Base-by-base conservation (phyloP, 1,140 invertebrate species). In the Medauroidea extradentata region DNA sequence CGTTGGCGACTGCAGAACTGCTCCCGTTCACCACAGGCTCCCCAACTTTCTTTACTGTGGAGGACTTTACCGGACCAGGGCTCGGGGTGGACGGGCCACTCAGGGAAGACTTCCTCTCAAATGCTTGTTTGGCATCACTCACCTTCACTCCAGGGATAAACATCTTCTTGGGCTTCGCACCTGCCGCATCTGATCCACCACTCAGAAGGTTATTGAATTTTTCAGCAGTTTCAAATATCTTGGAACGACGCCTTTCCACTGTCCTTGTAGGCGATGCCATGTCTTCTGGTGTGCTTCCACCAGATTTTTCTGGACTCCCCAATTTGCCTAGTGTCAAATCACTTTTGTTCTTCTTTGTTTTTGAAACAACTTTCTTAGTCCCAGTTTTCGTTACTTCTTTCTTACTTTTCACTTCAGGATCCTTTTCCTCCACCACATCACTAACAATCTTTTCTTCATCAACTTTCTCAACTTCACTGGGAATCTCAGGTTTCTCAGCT, bases 101-200 rank as follows among this genome's bases (percentile, higher is more conserved):
- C 44, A 49, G 81, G 80, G 86, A 34, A 84, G 78, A 63, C 82
- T 89, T 24, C 83, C 88, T 75, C 87, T 93, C 90, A 71, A 91
- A 93, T 64, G 89, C 89, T 63, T 88, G 85, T 65, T 91, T 91
- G 53, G 88, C 89, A 68, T 87, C 90, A 55, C 86, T 87, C 2
- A 92, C 90, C 69, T 88, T 90, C 13, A 90, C 88, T 24, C 85
- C 89, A 14, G 89, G 86, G 68, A 91, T 86, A 61, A 88, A 83
- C 27, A 89, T 80, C 68, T 91, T 91, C 69, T 90, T 91, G 14
- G 86, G 85, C 70, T 90, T 90, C 27, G 86, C 67, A 25, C 48
- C 44, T 51, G 52, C 39, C 24, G 38, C 4, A n/a, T 54, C 51
- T 13, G 57, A 50, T 16, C 51, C 61, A 18, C 52, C 50, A 24